Base-by-base conservation (phyloP, 2,113 vertebrate genomes). In the Channa maculata region DNA sequence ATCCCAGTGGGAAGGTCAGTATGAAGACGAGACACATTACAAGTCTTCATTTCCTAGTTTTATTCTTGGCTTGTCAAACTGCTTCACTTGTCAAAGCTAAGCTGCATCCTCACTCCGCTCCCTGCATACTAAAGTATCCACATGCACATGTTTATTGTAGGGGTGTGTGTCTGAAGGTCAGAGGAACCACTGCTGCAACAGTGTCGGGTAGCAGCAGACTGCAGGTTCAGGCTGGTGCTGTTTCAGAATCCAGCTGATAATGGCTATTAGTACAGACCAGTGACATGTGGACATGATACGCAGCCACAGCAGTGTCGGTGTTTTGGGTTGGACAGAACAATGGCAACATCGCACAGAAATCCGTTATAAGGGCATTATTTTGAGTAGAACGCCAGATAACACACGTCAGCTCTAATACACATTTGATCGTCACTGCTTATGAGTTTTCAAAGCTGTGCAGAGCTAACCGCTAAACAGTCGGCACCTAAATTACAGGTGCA, bases 41-140 rank as follows among this genome's bases (percentile, higher is more conserved):
- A 90, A 86, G 85, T 87, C 89, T 86, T 91, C 75, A 86, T 91
- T 93, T 92, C 86, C 76, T 77, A 67, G 87, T 90, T 91, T 93
- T 91, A 90, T 92, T 93, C 89, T 84, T 73, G 85, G 82, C 87
- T 77, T 91, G 91, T 92, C 90, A 92, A 90, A 74, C 79, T 65
- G 77, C 83, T 80, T 77, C 38, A 66, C 82, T 80, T 90, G 90
- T 90, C 90, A 85, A 67, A 90, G 79, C 63, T 77, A 82, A 86
- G 80, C 89, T 86, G 70, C 68, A 52, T 85, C 77, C 75, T 63
- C 61, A 62, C 73, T 82, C 81, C 67, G 57, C 83, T 80, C 61
- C 48, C 60, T 85, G 92, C 85, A 90, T 92, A 90, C 78, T 72
- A 86, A 91, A 84, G 82, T 68, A 58, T 55, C 70, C 7, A 71